Evolutionary conservation across 2,113 vertebrate genomes (phyloP).

Genomic region (Epinephelus fuscoguttatus): DNA sequence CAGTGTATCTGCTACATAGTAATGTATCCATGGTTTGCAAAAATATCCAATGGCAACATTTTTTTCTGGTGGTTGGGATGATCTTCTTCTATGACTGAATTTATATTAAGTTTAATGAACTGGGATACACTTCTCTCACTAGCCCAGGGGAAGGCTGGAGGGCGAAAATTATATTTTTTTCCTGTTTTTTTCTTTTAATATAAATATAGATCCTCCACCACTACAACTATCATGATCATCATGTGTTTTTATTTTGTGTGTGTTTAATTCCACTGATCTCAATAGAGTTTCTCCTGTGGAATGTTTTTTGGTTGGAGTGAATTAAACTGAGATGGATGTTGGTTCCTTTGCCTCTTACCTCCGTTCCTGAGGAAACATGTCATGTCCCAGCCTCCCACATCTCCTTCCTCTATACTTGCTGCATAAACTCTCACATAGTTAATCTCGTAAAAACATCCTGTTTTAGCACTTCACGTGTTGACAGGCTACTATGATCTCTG

Average conservation of each 20-base stretch:
- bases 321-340: background rate
- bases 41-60: too few relatives aligned
- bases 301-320: background rate
- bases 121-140: background rate
- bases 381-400: background rate
- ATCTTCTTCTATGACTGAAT: background rate
- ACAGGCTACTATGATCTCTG: conserved; percentile 23
- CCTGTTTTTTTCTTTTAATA: background rate
- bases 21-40: too few relatives aligned
- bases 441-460: conserved; percentile 56
- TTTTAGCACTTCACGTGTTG: conserved; percentile 24
- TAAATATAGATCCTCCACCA: background rate
- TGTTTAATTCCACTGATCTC: background rate
- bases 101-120: background rate
- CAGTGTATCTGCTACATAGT: too few relatives aligned
- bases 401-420: conserved; percentile 49
- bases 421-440: conserved; percentile 32
- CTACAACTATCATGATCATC: background rate
- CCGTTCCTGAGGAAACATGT: conserved; percentile 45
- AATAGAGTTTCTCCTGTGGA: background rate
- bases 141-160: background rate
- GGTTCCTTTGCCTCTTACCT: conserved; percentile 4
- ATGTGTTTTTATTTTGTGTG: background rate
- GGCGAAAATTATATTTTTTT: background rate
- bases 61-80: too few relatives aligned